phyloP scores from a whole-genome alignment of 1,140 invertebrate genomes.

The Bombus confusus region DNA sequence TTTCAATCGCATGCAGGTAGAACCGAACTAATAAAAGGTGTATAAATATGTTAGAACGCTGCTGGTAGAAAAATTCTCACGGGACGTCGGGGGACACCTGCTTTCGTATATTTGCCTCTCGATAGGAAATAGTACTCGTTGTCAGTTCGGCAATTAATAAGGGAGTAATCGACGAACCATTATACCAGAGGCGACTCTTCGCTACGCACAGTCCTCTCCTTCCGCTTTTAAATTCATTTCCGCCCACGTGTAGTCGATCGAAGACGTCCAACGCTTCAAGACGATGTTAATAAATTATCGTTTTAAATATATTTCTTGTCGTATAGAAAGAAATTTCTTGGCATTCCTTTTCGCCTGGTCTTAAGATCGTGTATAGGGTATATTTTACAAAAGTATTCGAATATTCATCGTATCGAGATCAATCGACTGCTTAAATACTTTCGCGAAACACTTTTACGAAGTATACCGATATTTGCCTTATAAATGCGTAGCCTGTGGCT shows the following conservation, averaged over 20 bases:
- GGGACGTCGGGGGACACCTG: conserved; percentile 37
- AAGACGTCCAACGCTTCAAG: neutral
- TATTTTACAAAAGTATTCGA: no score
- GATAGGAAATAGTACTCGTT: conserved; percentile 31
- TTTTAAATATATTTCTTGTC: neutral
- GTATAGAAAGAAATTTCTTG: neutral
- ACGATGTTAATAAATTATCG: neutral
- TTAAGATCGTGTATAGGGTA: no score
- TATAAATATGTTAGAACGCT: neutral
- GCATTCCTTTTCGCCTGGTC: neutral
- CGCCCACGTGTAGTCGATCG: conserved; percentile 57
- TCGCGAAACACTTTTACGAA: no score
- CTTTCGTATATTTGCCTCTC: conserved; percentile 32
- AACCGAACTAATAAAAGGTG: neutral
- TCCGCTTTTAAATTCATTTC: conserved; percentile 51
- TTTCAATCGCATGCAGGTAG: conserved; percentile 23
- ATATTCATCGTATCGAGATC: no score
- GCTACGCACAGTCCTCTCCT: conserved; percentile 18
- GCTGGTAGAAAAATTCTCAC: conserved; percentile 37
- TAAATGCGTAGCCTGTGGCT: no score
- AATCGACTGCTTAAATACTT: no score
- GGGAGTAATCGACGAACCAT: conserved; percentile 60
- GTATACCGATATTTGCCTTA: no score
- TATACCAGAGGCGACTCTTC: conserved; percentile 39
- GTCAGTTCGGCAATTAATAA: conserved; percentile 59